These are phyloP conservation scores for Galagoides demidoff DNA, from an alignment of 2,797 vertebrate genomes.

Conservation along the genomic window DNA sequence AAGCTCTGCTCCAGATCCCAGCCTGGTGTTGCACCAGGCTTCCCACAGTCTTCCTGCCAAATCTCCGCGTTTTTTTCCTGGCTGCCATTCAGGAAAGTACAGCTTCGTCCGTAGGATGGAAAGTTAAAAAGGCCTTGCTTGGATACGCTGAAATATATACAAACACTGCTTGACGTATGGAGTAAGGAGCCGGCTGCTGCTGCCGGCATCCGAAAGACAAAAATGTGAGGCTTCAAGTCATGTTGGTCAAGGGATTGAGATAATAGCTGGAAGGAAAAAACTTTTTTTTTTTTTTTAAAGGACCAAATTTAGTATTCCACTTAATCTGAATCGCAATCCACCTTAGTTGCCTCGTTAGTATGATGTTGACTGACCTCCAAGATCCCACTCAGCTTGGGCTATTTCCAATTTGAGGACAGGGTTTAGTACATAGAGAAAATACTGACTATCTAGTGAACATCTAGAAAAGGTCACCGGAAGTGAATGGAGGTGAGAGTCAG, in stretches of 20 bases:
- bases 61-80: conserved; percentile 98
- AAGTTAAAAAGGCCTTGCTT: conserved; percentile 96
- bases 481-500: not conserved
- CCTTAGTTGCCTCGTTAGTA: not conserved
- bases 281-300: not conserved
- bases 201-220: conserved; percentile 79
- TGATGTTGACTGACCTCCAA: not conserved
- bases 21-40: conserved; percentile 90
- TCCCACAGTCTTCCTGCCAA: conserved; percentile 95
- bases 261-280: conserved; percentile 62
- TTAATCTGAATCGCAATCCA: not conserved
- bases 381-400: not conserved
- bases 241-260: conserved; percentile 52
- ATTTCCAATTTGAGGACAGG: not conserved
- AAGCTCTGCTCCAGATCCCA: conserved; percentile 86
- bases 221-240: conserved; percentile 76
- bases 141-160: conserved; percentile 96
- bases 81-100: conserved; percentile 97
- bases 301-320: not conserved
- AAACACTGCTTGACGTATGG: conserved; percentile 91
- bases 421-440: not conserved
- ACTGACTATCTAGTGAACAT: not conserved
- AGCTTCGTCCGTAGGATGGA: conserved; percentile 93
- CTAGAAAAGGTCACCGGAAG: not conserved
- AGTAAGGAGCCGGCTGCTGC: conserved; percentile 86